Conservation (phyloP, 2,888 invertebrate genomes). For the Drosophila prostipennis region DNA sequence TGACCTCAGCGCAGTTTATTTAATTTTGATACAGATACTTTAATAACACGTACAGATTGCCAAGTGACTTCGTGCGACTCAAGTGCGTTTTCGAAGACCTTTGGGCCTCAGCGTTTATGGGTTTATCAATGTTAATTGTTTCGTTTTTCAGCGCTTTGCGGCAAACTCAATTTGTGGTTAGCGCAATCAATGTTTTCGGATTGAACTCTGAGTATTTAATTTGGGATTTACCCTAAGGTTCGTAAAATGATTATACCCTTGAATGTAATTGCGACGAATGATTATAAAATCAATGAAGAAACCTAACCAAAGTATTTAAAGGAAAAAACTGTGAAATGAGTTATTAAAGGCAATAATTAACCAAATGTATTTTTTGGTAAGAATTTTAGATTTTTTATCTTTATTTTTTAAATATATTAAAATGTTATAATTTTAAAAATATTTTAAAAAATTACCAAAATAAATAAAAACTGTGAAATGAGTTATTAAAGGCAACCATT, state of each 20-base stretch:
- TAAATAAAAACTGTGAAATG: no score
- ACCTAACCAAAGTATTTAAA: no score
- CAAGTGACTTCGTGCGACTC: slow-evolving; percentile 4
- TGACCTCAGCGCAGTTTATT: slow-evolving; percentile 38
- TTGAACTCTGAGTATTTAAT: neutral
- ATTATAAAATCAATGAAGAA: slow-evolving; percentile 4
- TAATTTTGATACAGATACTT: slow-evolving; percentile 25
- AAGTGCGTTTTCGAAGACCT: slow-evolving; percentile 18
- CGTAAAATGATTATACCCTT: slow-evolving; percentile 16
- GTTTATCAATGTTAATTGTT: slow-evolving; percentile 51
- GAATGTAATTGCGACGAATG: slow-evolving; percentile 5
- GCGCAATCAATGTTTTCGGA: slow-evolving; percentile 6
- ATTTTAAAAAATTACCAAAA: no score
- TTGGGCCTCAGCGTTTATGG: slow-evolving; percentile 29
- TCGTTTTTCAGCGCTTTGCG: slow-evolving; percentile 13
- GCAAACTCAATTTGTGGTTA: slow-evolving; percentile 19
- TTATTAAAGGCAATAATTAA: no score
- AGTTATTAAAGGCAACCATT: no score
- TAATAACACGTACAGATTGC: slow-evolving; percentile 23
- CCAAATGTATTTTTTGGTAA: no score
- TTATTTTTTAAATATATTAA: no score
- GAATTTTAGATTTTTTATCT: no score
- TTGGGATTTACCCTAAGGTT: neutral
- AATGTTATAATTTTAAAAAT: no score
- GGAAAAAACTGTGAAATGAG: no score